Conservation (phyloP, 1,140 invertebrate genomes). For the Bombus breviceps region DNA sequence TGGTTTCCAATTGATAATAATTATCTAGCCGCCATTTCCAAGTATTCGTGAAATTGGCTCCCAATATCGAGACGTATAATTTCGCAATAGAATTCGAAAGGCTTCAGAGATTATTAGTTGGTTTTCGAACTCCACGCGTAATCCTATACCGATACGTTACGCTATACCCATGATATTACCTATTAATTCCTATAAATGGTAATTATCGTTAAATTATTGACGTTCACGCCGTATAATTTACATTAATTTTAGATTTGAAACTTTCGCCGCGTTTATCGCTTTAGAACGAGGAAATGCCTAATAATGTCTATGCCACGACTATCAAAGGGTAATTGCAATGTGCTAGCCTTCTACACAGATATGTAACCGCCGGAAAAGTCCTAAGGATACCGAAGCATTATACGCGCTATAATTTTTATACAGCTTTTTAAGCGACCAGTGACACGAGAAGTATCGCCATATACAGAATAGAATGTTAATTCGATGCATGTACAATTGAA, state of each 20-base stretch:
- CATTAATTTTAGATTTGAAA: background rate
- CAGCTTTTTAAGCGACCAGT: too few relatives aligned
- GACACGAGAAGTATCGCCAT: too few relatives aligned
- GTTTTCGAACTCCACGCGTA: conserved; percentile 2
- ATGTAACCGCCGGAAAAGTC: background rate
- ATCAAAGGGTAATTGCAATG: background rate
- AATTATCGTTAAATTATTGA: conserved; percentile 14
- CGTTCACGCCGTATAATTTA: background rate
- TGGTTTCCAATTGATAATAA: conserved; percentile 10
- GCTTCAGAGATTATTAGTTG: conserved; percentile 25
- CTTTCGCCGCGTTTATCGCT: background rate
- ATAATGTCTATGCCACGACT: background rate
- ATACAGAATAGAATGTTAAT: too few relatives aligned
- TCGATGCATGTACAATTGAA: too few relatives aligned
- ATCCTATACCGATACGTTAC: background rate
- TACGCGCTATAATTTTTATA: background rate
- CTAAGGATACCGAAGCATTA: too few relatives aligned
- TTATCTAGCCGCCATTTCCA: background rate
- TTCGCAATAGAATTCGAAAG: conserved; percentile 40
- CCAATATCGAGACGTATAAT: conserved; percentile 30
- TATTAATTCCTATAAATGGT: conserved; percentile 9
- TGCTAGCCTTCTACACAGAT: too few relatives aligned
- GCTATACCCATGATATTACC: background rate
- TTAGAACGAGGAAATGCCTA: background rate
- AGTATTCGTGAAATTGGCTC: conserved; percentile 31